Base-by-base conservation (phyloP, 1,140 invertebrate species). In the Marisa cornuarietis region DNA sequence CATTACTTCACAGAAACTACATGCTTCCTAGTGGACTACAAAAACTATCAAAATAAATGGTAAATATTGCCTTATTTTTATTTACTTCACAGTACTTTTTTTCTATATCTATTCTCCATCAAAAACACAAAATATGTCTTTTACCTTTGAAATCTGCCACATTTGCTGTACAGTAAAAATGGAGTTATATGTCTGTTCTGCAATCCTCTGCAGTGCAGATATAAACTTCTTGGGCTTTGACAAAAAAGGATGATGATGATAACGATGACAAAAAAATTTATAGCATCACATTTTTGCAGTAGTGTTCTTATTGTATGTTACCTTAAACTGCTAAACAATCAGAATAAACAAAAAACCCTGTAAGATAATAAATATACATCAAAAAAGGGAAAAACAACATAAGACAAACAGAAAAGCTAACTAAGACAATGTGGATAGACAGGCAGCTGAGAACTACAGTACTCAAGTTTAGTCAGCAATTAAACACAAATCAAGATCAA, bases 81-180 rank as follows among this genome's bases (percentile, higher is more conserved):
- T 58, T 6, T 58, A 58, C 54, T 58, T 58, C 4, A 58, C 11
- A 58, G 16, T 8, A 58, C 0, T 11, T 58, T 58, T 58, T 58
- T 58, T 58, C 54, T 58, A 58, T 58, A 18, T 42, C 31, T 42
- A 6, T 42, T 42, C 31, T 42, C 31, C 31, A 42, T 42, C 31
- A 18, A 14, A 58, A 58, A 18, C 9, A 18, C 54, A 58, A 14
- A 14, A 11, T 14, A 9, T 58, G 9, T 58, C 54, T 18, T 58
- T 58, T 83, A 91, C 90, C 85, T 88, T 87, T 9, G 94, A 93
- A 8, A 95, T 91, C 81, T 94, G 92, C 83, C 94, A 94, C 87
- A 98, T 94, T 90, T 97, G 95, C 51, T 94, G 93, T 68, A 93
- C 91, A 11, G 94, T 93, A 88, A 97, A 97, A 26, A 95, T 90